phyloP scores from a whole-genome alignment of 2,113 vertebrate species.

The Triplophysa tibetana region DNA sequence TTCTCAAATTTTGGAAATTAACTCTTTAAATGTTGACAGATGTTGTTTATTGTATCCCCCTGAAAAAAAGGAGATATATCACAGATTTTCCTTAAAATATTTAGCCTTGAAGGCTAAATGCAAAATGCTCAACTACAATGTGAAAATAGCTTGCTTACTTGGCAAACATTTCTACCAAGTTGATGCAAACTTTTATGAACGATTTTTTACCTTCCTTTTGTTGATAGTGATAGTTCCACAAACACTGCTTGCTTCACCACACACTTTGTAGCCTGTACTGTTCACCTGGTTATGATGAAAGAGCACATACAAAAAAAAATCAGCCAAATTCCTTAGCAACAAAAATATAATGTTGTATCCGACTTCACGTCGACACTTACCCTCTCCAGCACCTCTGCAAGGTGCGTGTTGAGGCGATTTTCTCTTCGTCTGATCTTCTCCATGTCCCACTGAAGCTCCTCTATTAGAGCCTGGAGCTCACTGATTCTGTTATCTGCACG shows the following conservation, averaged over 20 bases:
- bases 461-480: slow-evolving; percentile 88
- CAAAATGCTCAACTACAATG: too few species aligned
- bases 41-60: too few species aligned
- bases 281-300: slow-evolving; percentile 79
- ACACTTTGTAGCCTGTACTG: slow-evolving; percentile 97
- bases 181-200: background rate
- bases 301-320: background rate
- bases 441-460: slow-evolving; percentile 97
- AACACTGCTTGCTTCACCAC: slow-evolving; percentile 93
- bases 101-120: too few species aligned
- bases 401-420: slow-evolving; percentile 88
- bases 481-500: slow-evolving; percentile 88
- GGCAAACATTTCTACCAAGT: background rate
- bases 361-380: slow-evolving; percentile 65
- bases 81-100: too few species aligned
- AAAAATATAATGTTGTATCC: background rate
- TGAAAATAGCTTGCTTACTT: too few species aligned
- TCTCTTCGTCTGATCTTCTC: slow-evolving; percentile 94
- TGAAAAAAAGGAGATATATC: too few species aligned
- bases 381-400: slow-evolving; percentile 89
- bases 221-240: slow-evolving; percentile 97
- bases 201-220: slow-evolving; percentile 83
- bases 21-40: too few species aligned
- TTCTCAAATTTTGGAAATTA: too few species aligned
- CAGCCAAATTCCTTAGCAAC: background rate